Conservation (phyloP, 2,113 vertebrate genomes). For the Ifrita kowaldi region DNA sequence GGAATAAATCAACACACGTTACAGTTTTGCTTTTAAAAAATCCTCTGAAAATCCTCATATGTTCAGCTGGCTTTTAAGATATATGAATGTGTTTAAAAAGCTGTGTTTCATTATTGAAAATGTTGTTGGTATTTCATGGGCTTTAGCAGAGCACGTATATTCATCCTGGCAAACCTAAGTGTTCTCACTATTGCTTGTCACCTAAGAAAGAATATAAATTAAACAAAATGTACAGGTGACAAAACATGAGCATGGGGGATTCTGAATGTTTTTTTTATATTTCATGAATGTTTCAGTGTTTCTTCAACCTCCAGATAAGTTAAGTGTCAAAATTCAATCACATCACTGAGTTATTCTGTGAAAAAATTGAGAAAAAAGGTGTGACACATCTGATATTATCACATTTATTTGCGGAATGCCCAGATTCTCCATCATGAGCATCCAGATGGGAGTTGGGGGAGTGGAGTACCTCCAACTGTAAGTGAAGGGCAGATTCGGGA, state of each 20-base stretch:
- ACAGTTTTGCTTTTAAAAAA: background rate
- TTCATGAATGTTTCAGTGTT: background rate
- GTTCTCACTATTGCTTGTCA: background rate
- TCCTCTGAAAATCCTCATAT: background rate
- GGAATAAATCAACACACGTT: background rate
- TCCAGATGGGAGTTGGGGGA: fast-evolving
- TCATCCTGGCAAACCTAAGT: background rate
- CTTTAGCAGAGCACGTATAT: background rate
- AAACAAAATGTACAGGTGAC: background rate
- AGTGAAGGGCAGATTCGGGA: background rate
- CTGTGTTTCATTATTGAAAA: background rate
- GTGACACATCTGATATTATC: background rate
- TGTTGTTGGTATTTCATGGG: background rate
- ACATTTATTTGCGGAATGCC: background rate
- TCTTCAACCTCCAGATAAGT: background rate
- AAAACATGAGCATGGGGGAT: background rate
- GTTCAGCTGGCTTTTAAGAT: background rate
- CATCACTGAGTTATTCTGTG: background rate
- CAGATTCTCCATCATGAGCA: background rate
- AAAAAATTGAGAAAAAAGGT: background rate
- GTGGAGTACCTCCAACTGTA: background rate
- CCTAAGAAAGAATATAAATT: background rate
- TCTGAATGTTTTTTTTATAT: background rate
- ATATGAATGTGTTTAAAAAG: background rate
- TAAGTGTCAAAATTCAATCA: background rate